These are phyloP conservation scores for Aplysia californica DNA, from an alignment of 1,140 invertebrate species.

Conservation along the genomic window DNA sequence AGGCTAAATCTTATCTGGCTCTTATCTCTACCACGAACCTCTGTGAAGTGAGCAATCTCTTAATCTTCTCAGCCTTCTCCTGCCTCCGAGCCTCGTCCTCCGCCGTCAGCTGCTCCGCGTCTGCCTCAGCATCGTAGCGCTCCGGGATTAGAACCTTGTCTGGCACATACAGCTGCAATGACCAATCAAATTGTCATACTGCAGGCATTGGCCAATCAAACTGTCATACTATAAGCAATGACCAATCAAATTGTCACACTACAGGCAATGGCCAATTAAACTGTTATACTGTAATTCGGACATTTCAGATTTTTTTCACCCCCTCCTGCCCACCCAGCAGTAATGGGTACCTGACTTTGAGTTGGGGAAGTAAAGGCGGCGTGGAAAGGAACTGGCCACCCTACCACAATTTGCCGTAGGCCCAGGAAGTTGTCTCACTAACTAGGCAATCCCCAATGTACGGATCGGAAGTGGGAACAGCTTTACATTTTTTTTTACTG, in stretches of 20 bases:
- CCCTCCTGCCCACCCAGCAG: too few species aligned
- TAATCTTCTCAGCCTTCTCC: conserved; percentile 90
- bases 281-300: not conserved
- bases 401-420: too few species aligned
- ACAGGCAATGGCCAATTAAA: not conserved
- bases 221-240: not conserved
- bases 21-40: conserved; percentile 68
- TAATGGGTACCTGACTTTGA: too few species aligned
- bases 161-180: conserved; percentile 79
- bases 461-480: too few species aligned
- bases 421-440: too few species aligned
- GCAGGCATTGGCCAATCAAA: not conserved
- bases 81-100: conserved; percentile 84
- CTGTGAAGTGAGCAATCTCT: conserved; percentile 83
- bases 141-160: conserved; percentile 93
- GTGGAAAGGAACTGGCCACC: too few species aligned
- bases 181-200: not conserved
- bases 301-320: too few species aligned
- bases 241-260: not conserved
- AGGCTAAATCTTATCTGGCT: too few species aligned
- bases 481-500: not conserved
- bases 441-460: too few species aligned
- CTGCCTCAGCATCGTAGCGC: conserved; percentile 78
- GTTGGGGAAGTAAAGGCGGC: too few species aligned
- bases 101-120: conserved; percentile 77